Base-by-base conservation (phyloP, 2,113 vertebrate genomes). In the Poecilia latipinna region DNA sequence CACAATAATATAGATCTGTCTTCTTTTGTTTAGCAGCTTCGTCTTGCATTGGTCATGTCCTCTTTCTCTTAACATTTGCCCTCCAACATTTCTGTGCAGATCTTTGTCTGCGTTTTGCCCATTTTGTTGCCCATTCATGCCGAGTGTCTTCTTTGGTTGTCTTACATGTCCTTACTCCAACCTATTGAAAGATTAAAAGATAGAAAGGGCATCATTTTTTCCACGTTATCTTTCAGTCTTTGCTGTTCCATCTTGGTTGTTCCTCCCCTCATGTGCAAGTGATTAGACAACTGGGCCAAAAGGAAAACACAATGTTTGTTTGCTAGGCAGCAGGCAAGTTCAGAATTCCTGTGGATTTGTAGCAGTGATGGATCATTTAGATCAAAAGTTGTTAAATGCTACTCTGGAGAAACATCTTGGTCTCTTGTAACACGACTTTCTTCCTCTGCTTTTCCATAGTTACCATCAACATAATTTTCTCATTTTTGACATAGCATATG, bases 271-370 rank as follows among this genome's bases (percentile, higher is more conserved):
- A 90, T 92, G 89, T 95, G 91, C 85, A 87, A 91, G 85, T 83
- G 79, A 93, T 94, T 93, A 93, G 80, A 85, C 39, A 84, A 83
- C 83, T 86, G 82, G 70, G 75, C 74, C 29, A 42, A 88, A 57
- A 88, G 79, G 65, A 90, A 93, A 93, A 90, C 90, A 87, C 75
- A 67, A 71, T 77, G 75, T 86, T 92, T 91, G 91, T 92, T 93
- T 93, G 91, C 62, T 37, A 89, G 87, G 86, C 90, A 72, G 79
- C 4, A 63, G 78, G 74, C 71, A 88, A 85, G 31, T 86, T 90
- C 65, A 66, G 88, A 86, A 90, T 89, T 88, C 87, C 76, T 68
- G 80, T 33, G 63, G 88, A 89, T 93, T 93, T 92, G 90, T 74
- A 60, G 78, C 84, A 60, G 72, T 3, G 70, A 80, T 71, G 51